Evolutionary conservation across 2,888 invertebrate genomes (phyloP), one percentile per base, ranked within the genome.

Genomic region (Amaurobius ferox): DNA sequence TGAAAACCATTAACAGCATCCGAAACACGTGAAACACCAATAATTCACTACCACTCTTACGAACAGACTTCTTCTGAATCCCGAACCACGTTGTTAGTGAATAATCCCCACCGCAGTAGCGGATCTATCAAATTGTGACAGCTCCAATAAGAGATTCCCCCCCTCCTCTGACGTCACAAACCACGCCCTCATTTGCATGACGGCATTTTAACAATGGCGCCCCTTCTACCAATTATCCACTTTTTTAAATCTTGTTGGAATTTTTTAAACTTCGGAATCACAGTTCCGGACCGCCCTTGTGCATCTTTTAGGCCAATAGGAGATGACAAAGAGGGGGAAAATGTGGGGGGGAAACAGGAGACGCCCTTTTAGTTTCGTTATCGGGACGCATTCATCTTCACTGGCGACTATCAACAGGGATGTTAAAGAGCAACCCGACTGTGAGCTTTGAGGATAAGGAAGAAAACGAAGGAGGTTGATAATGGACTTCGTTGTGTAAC

Each of bases 151-250:
- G 66, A 55, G 83, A 66, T 71, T 26, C 48, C 44, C 62, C 73
- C 62, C 30, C 35, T 28, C 61, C 40, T 1, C 55, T 72, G 64
- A 77, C 83, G 83, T 85, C 83, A 85, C 66, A 19, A 66, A 40
- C 83, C 83, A 85, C 83, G 83, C 83, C 83, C 72, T 66, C 48
- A 85, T 77, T 72, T 85, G 83, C 77, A 77, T 77, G 80, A 26
- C 64, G 28, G 66, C 30, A 26, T 19, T 62, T 61, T 62, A 62
- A 79, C 78, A 79, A 79, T 79, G 70, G 48, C 30, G 39, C 26
- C 35, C 68, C 68, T 40, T 68, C 40, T 40, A 13, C 68, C 0
- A n/a, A 68, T 40, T 39, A 26, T 40, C 19, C 40, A 26, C 26
- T 39, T 68, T 16, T 39, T 35, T 68, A 29, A 55, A 55, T 55